Base-by-base conservation (phyloP, 2,888 invertebrate genomes). In the Harpagoxenus sublaevis region DNA sequence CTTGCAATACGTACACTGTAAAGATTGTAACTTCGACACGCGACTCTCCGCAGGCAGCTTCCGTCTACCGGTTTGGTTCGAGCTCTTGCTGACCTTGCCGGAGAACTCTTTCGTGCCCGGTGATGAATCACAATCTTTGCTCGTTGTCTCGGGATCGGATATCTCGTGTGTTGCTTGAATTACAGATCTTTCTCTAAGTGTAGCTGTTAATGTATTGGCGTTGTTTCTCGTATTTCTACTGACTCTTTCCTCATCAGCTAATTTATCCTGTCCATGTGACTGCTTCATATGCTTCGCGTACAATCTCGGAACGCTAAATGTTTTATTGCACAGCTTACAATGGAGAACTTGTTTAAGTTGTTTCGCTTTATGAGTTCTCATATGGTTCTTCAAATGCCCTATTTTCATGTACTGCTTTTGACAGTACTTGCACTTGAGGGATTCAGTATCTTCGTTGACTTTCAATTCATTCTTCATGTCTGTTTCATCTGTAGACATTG, bases 1-100 rank as follows among this genome's bases (percentile, higher is more conserved):
- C 62, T 92, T 89, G 74, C 94, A 94, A 65, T 90, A 93, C 0
- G 89, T 87, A 66, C 94, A 94, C 48, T 92, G 84, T n/a, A 94
- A 73, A 1, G 91, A 83, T n/a, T 88, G 88, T 1, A 85, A 8
- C 48, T 90, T 90, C 12, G 81, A 51, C n/a, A 73, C n/a, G 2
- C 89, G 78, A 60, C 2, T 90, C 6, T 89, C 88, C 10, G 51
- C 23, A 4, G 77, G n/a, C 18, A 28, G 15, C 15, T 83, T 85
- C 28, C 82, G 51, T 48, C 78, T 83, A 2, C 71, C 53, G 3
- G 31, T 18, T 1, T 81, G 57, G 48, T 18, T 73, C 12, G 71
- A 51, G 9, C 5, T 78, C 23, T 82, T 89, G 5, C n/a, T 55
- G 10, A 39, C 2, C 18, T 83, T 84, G 35, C 31, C 18, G 31